Base-by-base conservation (phyloP, 2,888 invertebrate genomes). In the Diaphora mendica region DNA sequence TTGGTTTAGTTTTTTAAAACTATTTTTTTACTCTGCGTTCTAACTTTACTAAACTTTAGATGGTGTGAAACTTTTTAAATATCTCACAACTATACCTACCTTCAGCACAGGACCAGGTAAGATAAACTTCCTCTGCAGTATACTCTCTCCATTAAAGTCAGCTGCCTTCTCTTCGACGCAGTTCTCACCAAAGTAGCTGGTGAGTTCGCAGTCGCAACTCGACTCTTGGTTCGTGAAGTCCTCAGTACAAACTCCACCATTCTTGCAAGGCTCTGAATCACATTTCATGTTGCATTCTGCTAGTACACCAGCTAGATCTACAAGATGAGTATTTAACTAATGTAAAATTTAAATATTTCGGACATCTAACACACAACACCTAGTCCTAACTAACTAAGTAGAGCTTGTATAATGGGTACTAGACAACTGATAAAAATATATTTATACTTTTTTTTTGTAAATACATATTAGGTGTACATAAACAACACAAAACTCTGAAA, bases 91-190 rank as follows among this genome's bases (percentile, higher is more conserved):
- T 44, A 44, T 44, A 62, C 13, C 44, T 81, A 95, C 96, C 86
- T 91, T 92, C 67, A 96, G 96, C 3, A 98, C 97, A 71, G 97
- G 96, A 8, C 97, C 97, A 76, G 97, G 96, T 17, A 98, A 91
- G 9, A 97, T 96, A 89, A 98, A 98, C 86, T 97, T 97, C 68
- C 98, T 96, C 87, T 98, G 97, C 62, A 99, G 91, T 77, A 97
- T 97, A 30, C 98, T 98, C 88, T 98, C 98, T 0, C 98, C 98
- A 82, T 98, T 98, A 83, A 99, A 99, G 86, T 98, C 98, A 0
- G 98, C 98, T 0, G 98, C 99, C 89, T 98, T 98, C 90, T 99
- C 98, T 92, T 98, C 98, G 82, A 97, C 97, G 87, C 99, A 99
- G 85, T 97, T 97, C 84, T 98, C 98, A 23, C 99, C 99, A 82